Conservation (phyloP, 1,140 invertebrate species). For the Vanessa tameamea region DNA sequence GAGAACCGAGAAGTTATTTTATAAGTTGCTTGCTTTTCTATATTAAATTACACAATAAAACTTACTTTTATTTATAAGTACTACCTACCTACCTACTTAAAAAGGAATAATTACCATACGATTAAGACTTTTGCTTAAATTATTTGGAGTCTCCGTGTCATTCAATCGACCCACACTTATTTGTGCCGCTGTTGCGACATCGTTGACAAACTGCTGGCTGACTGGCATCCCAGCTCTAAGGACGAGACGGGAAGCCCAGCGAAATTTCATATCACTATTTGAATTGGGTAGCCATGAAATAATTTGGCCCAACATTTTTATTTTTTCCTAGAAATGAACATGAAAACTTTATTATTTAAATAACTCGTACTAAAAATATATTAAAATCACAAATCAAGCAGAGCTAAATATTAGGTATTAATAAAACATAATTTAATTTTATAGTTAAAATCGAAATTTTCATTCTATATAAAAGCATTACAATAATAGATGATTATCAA, state of each 20-base stretch:
- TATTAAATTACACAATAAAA: too few relatives aligned
- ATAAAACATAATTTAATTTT: too few relatives aligned
- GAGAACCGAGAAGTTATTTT: too few relatives aligned
- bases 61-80: too few relatives aligned
- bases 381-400: too few relatives aligned
- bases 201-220: constrained; percentile 33
- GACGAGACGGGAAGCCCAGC: constrained; percentile 51
- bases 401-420: too few relatives aligned
- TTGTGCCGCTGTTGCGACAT: constrained; percentile 40
- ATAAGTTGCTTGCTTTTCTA: too few relatives aligned
- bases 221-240: constrained; percentile 33
- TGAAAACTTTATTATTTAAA: not conserved
- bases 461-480: too few relatives aligned
- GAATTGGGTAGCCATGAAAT: constrained; percentile 49
- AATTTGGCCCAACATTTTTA: constrained; percentile 45
- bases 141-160: constrained; percentile 40
- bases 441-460: too few relatives aligned
- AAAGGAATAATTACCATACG: constrained; percentile 44
- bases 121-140: constrained; percentile 47
- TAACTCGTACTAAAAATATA: too few relatives aligned
- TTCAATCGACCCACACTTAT: constrained; percentile 48
- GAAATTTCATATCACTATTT: constrained; percentile 50
- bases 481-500: too few relatives aligned
- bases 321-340: constrained; percentile 47
- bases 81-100: not conserved